phyloP scores from a whole-genome alignment of 1,140 invertebrate genomes.

The Drosophila ironensis region DNA sequence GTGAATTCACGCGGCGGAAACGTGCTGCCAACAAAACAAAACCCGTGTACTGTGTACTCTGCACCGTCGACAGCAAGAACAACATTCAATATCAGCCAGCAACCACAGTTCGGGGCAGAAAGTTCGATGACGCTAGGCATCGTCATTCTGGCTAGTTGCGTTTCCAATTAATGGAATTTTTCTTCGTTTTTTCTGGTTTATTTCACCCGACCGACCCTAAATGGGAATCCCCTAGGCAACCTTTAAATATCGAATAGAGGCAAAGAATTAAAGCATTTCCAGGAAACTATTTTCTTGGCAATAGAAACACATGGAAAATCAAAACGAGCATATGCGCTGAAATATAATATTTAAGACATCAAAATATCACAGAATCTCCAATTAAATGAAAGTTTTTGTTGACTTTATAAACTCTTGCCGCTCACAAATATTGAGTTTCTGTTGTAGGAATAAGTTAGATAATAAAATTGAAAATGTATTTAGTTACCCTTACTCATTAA shows the following conservation, averaged over 20 bases:
- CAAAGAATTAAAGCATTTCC: neutral
- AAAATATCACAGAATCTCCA: neutral
- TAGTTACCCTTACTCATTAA: too few species aligned
- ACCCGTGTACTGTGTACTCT: conserved; percentile 13
- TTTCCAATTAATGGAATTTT: conserved; percentile 27
- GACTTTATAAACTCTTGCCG: neutral
- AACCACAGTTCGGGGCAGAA: conserved; percentile 24
- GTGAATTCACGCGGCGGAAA: conserved; percentile 49
- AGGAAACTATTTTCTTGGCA: neutral
- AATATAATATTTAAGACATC: neutral
- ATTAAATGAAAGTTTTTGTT: neutral
- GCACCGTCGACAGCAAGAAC: conserved; percentile 20
- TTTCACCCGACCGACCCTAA: conserved; percentile 1
- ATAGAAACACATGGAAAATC: conserved; percentile 1
- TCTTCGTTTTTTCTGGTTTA: conserved; percentile 1
- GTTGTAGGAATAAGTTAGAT: too few species aligned
- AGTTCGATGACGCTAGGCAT: conserved; percentile 51
- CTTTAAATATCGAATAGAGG: conserved; percentile 1
- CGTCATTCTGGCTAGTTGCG: conserved; percentile 12
- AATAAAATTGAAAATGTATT: too few species aligned
- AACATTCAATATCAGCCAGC: conserved; percentile 11
- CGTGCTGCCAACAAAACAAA: conserved; percentile 47
- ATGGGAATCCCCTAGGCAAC: neutral
- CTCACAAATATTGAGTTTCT: too few species aligned
- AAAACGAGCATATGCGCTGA: neutral